Conservation (phyloP, 2,113 vertebrate genomes). For the Progne subis region DNA sequence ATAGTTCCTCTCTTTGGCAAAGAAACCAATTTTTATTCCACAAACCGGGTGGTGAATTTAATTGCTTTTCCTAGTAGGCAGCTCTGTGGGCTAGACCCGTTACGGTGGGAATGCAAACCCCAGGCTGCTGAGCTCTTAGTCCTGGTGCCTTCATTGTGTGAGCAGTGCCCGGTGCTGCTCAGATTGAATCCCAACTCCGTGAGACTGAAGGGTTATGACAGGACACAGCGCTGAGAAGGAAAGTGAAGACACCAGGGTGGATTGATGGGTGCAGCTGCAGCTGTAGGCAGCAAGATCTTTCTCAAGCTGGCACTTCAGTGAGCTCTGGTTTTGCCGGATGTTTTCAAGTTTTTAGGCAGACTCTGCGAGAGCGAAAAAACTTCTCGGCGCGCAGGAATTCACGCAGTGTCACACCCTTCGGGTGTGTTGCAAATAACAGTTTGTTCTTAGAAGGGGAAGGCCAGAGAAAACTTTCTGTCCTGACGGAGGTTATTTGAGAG, state of each 20-base stretch:
- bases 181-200: fast-evolving
- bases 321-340: not conserved
- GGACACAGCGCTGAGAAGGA: not conserved
- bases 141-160: no score
- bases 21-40: not conserved
- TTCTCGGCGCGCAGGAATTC: not conserved
- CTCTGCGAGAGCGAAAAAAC: not conserved
- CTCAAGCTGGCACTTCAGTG: not conserved
- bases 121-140: not conserved
- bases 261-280: not conserved
- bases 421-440: not conserved
- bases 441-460: not conserved
- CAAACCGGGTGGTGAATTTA: not conserved
- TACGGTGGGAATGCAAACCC: not conserved
- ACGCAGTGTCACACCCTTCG: not conserved
- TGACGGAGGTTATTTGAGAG: not conserved
- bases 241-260: not conserved
- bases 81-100: not conserved
- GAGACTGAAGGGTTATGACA: not conserved
- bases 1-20: not conserved
- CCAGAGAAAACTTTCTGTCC: not conserved
- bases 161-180: not conserved
- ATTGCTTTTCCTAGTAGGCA: not conserved
- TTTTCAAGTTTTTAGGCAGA: not conserved
- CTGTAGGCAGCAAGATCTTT: not conserved